Evolutionary conservation across 2,113 vertebrate genomes (phyloP).

Genomic region (Helogale parvula): DNA sequence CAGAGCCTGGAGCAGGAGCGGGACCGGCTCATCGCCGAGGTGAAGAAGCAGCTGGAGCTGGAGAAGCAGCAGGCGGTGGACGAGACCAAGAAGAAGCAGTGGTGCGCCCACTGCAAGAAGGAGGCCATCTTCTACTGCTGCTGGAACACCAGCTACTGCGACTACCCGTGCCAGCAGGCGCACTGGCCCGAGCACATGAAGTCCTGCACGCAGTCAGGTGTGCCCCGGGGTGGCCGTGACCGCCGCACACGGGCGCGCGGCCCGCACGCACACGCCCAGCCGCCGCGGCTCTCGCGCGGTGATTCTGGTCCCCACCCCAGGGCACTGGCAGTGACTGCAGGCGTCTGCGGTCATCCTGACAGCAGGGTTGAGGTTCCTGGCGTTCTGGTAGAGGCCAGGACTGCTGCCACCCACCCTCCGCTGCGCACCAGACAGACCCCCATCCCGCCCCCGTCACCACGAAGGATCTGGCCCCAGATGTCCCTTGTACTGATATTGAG

Average conservation of each 20-base stretch:
- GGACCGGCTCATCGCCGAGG: conserved; percentile 94
- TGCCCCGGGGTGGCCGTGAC: no score
- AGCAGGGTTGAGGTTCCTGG: no score
- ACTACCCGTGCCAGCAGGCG: conserved; percentile 98
- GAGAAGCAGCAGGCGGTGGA: conserved; percentile 97
- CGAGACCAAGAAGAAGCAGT: conserved; percentile 99
- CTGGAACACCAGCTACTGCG: conserved; percentile 99
- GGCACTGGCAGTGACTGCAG: rapidly evolving
- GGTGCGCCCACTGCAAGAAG: conserved; percentile 98
- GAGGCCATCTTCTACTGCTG: conserved; percentile 99
- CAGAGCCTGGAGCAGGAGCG: conserved; percentile 97
- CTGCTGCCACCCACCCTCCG: rapidly evolving
- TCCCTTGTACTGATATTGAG: neutral
- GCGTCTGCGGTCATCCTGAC: no score
- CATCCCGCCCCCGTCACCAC: rapidly evolving
- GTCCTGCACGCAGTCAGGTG: conserved; percentile 97
- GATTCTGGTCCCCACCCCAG: neutral
- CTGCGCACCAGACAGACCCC: rapidly evolving
- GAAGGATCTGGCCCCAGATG: neutral
- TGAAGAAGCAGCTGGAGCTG: conserved; percentile 95
- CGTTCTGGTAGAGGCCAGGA: neutral
- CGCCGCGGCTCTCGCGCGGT: neutral
- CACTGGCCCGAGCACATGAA: conserved; percentile 99
- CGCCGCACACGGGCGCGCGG: rapidly evolving
- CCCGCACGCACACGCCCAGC: rapidly evolving